Evolutionary conservation across 2,888 invertebrate species (phyloP).

Genomic region (Nemotelus pantherinus): DNA sequence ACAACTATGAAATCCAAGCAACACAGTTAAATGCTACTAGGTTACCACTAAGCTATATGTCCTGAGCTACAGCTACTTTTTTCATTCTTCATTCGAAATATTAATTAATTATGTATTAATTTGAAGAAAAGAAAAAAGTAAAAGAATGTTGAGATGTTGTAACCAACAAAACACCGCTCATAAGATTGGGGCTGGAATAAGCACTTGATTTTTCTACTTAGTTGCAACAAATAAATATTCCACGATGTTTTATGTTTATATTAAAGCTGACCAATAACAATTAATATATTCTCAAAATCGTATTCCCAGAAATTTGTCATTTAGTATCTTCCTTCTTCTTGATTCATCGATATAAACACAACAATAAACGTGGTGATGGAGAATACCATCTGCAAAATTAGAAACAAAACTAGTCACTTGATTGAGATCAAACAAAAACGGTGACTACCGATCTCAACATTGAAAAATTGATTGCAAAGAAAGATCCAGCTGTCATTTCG

Average conservation of each 20-base stretch:
- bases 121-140: too few species aligned
- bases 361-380: slow-evolving; percentile 41
- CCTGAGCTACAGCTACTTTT: too few species aligned
- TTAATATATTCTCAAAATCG: background rate
- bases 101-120: too few species aligned
- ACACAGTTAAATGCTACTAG: too few species aligned
- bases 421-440: background rate
- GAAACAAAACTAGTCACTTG: background rate
- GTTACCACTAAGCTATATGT: too few species aligned
- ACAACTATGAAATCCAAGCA: too few species aligned
- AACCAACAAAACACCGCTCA: too few species aligned
- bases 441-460: slow-evolving; percentile 14
- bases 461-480: slow-evolving; percentile 34
- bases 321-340: slow-evolving; percentile 35
- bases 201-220: too few species aligned
- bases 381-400: slow-evolving; percentile 21
- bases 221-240: too few species aligned
- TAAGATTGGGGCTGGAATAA: too few species aligned
- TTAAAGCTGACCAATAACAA: background rate
- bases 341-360: slow-evolving; percentile 40
- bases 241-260: background rate
- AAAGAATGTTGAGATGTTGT: too few species aligned
- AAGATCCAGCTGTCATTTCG: slow-evolving; percentile 32
- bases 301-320: background rate
- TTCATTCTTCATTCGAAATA: too few species aligned